Base-by-base conservation (phyloP, 2,113 vertebrate genomes). In the Colius striatus region DNA sequence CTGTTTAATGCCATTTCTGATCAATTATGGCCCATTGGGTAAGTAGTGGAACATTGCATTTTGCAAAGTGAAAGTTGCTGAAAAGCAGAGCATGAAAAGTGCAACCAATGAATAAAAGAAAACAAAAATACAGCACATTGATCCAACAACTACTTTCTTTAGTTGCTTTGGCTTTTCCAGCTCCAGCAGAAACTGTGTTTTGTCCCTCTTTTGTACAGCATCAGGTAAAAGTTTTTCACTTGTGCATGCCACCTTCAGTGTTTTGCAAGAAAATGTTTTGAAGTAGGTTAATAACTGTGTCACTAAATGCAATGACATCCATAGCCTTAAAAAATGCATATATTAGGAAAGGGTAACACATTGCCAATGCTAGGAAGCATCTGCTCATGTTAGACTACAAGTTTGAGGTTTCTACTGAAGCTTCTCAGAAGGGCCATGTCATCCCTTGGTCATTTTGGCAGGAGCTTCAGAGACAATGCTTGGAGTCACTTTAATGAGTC, bases 121-220 rank as follows among this genome's bases (percentile, higher is more conserved):
- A 73, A 72, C 30, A 74, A 80, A 53, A 34, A 38, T 9, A 20
- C 82, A 53, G 38, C 25, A 66, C 18, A 21, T 16, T 77, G 47
- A 77, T 54, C 10, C 32, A 74, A 34, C 18, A 92, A 54, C 47
- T 14, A 29, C 7, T 45, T 83, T n/a, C 55, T 80, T 62, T 16
- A 6, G 15, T 71, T 36, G 13, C 21, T 57, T 78, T 74, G 17
- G 62, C 30, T 75, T 63, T 70, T 75, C 34, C 65, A 67, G 22
- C 34, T 55, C 43, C 5, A 54, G 25, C 43, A 62, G 15, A 51
- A 61, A 15, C 9, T 14, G 5, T 16, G 13, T 14, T 73, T 87
- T 27, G 16, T 17, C 23, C 16, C 25, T 0, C 0, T 47, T 86
- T 67, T 26, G 7, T 26, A 32, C 20, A 45, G 3, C 17, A 30